Conservation (phyloP, 2,888 invertebrate genomes). For the Morpho helenor region DNA sequence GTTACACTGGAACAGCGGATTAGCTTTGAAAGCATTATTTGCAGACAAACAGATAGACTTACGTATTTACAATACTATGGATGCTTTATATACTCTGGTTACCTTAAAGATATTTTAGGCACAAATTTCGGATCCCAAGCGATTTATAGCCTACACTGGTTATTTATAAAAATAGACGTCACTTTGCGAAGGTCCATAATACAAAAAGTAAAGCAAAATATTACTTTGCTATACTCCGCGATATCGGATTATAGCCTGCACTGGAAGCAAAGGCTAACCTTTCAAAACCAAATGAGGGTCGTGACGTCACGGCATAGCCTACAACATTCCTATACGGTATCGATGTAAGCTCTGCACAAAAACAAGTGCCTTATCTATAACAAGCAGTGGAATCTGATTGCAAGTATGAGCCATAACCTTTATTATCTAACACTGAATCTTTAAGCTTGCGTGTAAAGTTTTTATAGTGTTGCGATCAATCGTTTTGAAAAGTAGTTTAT, state of each 20-base stretch:
- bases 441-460: not conserved
- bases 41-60: too few relatives aligned
- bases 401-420: not conserved
- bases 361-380: constrained; percentile 1
- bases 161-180: too few relatives aligned
- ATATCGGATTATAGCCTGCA: too few relatives aligned
- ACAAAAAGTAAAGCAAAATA: not conserved
- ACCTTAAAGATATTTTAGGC: too few relatives aligned
- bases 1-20: too few relatives aligned
- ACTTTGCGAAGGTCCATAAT: not conserved
- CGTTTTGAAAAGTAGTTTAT: too few relatives aligned
- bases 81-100: too few relatives aligned
- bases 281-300: constrained; percentile 27
- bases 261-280: not conserved
- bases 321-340: constrained; percentile 24
- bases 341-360: constrained; percentile 13
- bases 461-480: too few relatives aligned
- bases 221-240: not conserved
- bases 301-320: constrained; percentile 25
- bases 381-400: not conserved
- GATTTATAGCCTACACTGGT: too few relatives aligned
- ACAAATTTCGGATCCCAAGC: too few relatives aligned
- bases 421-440: not conserved
- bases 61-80: too few relatives aligned
- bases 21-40: too few relatives aligned